Percentiles rank a stretch among this genome's conserved stretches.
phyloP scores from a whole-genome alignment of 2,888 invertebrate genomes.

The Lasioglossum marginatum region DNA sequence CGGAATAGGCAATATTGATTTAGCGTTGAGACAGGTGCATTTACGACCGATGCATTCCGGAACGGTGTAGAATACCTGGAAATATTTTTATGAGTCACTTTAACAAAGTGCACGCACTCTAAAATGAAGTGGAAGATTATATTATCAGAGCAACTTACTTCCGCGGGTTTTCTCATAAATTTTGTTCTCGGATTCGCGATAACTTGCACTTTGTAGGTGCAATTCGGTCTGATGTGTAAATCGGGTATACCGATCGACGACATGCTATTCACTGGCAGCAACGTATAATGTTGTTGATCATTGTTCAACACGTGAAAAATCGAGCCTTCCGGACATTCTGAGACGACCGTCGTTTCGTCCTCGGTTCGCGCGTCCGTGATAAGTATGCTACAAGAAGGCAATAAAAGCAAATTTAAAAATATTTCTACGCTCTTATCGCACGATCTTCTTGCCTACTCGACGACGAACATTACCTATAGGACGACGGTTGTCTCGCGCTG shows the following conservation, averaged over 20 bases:
- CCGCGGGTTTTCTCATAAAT: conserved; percentile 42
- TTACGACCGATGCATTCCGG: conserved; percentile 77
- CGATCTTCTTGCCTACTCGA: neutral
- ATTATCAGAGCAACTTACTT: conserved; percentile 40
- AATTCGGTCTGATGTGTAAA: conserved; percentile 74
- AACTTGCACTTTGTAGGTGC: conserved; percentile 77
- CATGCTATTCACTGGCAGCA: conserved; percentile 75
- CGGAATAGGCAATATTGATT: conserved; percentile 68
- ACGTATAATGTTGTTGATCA: conserved; percentile 61
- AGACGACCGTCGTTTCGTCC: neutral
- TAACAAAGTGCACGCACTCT: neutral
- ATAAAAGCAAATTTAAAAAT: neutral
- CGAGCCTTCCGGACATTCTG: conserved; percentile 74
- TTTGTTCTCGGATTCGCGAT: conserved; percentile 77
- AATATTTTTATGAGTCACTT: neutral
- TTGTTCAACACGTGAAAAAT: conserved; percentile 71
- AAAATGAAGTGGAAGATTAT: neutral
- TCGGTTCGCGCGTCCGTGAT: conserved; percentile 68
- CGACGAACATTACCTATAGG: conserved; percentile 76
- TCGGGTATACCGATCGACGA: conserved; percentile 72
- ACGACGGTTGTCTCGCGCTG: conserved; percentile 66
- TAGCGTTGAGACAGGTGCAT: conserved; percentile 73
- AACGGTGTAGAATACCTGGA: conserved; percentile 75
- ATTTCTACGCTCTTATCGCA: neutral
- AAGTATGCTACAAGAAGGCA: conserved; percentile 69